phyloP scores from a whole-genome alignment of 2,113 vertebrate genomes.

The Vanacampus margaritifer region DNA sequence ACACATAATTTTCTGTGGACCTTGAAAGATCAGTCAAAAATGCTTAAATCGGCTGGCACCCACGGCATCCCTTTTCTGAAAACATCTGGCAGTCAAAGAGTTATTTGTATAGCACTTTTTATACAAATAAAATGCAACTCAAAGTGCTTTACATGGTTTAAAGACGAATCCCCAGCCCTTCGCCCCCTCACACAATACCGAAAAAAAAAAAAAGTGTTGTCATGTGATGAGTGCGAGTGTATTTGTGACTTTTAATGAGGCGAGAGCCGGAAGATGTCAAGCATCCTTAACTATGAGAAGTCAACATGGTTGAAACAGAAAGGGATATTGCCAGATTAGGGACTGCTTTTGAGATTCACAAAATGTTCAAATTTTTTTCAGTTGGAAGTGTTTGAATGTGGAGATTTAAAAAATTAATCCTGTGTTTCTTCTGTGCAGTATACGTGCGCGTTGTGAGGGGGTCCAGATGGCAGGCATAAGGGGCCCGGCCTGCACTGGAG shows the following conservation, averaged over 20 bases:
- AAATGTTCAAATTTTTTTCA: not conserved
- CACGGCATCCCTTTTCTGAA: no score
- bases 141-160: no score
- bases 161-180: no score
- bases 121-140: no score
- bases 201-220: no score
- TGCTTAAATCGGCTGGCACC: no score
- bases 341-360: not conserved
- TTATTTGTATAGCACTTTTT: no score
- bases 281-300: constrained; percentile 24
- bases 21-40: no score
- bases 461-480: constrained; percentile 76
- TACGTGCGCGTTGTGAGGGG: constrained; percentile 50
- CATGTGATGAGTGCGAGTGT: constrained; percentile 10
- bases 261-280: constrained; percentile 42
- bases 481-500: constrained; percentile 69
- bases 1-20: no score
- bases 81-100: no score
- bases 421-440: not conserved
- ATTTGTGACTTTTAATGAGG: constrained; percentile 35
- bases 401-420: not conserved
- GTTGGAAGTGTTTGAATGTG: not conserved
- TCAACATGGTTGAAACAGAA: constrained; percentile 43
- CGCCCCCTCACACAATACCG: no score
- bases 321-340: constrained; percentile 24